These are phyloP conservation scores for Globia sparganii DNA, from an alignment of 2,888 invertebrate species.

Conservation along the genomic window DNA sequence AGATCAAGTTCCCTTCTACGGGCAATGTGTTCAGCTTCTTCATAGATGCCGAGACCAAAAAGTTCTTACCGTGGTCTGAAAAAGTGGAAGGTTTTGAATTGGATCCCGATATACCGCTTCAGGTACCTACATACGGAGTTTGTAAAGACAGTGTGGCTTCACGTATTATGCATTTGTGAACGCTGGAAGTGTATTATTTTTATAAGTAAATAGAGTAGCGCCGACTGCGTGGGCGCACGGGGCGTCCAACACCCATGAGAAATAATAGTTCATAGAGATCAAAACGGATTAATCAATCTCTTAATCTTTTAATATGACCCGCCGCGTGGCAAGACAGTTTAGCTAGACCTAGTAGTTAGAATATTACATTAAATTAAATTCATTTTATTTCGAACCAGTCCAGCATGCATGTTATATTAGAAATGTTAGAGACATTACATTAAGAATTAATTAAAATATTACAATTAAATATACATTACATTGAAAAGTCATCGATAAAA, in stretches of 20 bases:
- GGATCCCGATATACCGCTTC: constrained; percentile 96
- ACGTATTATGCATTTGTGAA: neutral
- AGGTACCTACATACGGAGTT: constrained; percentile 87
- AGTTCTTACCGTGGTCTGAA: constrained; percentile 96
- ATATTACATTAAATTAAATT: neutral
- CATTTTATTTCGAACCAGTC: too few species aligned
- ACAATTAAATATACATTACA: too few species aligned
- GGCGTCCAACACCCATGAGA: neutral
- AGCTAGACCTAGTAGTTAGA: neutral
- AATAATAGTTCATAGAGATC: neutral
- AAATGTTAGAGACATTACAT: too few species aligned
- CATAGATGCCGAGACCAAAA: constrained; percentile 96
- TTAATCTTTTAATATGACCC: too few species aligned
- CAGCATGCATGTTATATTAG: too few species aligned
- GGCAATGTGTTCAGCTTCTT: constrained; percentile 97
- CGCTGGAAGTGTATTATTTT: neutral
- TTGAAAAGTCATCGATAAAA: too few species aligned
- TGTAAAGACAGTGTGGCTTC: neutral
- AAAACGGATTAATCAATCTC: neutral
- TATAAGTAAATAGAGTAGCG: neutral
- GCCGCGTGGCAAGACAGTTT: neutral
- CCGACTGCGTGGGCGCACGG: too few species aligned
- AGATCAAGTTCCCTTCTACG: constrained; percentile 95
- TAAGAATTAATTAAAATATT: too few species aligned
- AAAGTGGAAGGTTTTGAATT: constrained; percentile 94